Evolutionary conservation across 2,113 vertebrate genomes (phyloP), one percentile per base, ranked within the genome.

Genomic region (Podiceps cristatus): DNA sequence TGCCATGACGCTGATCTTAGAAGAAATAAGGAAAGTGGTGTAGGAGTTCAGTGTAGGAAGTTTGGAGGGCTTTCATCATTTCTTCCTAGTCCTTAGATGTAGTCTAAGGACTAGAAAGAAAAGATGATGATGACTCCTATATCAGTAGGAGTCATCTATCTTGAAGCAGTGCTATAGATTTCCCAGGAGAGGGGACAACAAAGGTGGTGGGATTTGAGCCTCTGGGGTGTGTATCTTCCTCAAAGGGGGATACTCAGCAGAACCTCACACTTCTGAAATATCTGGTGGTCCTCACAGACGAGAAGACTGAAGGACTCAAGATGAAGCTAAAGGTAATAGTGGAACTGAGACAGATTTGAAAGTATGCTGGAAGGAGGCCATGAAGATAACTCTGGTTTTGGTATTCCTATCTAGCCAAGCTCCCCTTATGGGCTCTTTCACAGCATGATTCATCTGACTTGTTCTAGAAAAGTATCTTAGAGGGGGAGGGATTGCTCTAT

Each of bases 11-110:
- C 86, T 96, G 80, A 91, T 96, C 53, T 69, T 66, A 5, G 28
- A 84, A 93, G 93, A 94, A 96, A 90, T 62, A 67, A 90, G 58
- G 71, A 86, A 69, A 74, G 81, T 80, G 75, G 90, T 97, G 95
- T 97, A 94, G 97, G 97, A 93, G 92, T 96, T 92, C 74, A 80
- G 88, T 86, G 92, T 95, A 88, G 97, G 88, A 95, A 92, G 95
- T 93, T 80, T 94, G 90, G 90, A 96, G 72, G 63, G 87, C 55
- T 96, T 92, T 96, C 77, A 86, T 91, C 7, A 2, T 68, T 94
- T 40, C 81, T 91, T 96, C 29, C 74, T 90, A 37, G 37, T 37
- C 37, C 37, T 37, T 37, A 37, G 37, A 37, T 37, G 33, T 56
- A 88, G 81, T 53, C 76, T 76, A 69, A 91, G 22, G 14, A 90